Percentiles rank a stretch among this genome's conserved stretches.
These are phyloP conservation scores for Puffinus mauretanicus DNA, from an alignment of 2,113 vertebrate species.

Conservation along the genomic window DNA sequence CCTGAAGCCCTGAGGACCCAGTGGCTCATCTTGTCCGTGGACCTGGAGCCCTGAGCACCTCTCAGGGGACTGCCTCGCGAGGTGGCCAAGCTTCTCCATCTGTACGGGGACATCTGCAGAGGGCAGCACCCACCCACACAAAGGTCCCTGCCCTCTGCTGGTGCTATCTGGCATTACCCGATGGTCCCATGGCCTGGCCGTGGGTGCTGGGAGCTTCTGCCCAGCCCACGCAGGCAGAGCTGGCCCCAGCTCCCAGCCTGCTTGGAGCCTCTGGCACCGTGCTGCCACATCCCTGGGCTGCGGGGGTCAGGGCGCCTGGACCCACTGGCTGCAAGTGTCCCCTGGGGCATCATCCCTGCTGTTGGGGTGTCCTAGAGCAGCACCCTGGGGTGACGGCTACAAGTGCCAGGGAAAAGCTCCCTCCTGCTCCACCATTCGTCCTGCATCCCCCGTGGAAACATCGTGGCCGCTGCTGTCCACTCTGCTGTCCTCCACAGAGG, in stretches of 20 bases:
- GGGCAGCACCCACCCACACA: background rate
- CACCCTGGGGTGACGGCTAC: fast-evolving
- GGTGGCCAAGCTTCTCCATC: background rate
- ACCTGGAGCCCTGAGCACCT: background rate
- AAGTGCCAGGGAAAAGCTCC: background rate
- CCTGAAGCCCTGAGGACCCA: background rate
- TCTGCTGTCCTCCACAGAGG: no score
- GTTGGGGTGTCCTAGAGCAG: background rate
- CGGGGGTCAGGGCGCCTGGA: background rate
- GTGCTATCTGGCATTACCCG: fast-evolving
- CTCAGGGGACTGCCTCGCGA: fast-evolving
- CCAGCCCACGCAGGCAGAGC: background rate
- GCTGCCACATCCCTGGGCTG: fast-evolving
- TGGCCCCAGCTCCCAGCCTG: background rate
- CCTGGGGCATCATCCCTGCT: background rate
- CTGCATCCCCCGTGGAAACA: background rate
- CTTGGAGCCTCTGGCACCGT: background rate
- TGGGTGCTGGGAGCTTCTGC: background rate
- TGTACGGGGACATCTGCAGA: background rate
- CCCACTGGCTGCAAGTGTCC: background rate
- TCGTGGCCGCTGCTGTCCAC: background rate
- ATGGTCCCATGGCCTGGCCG: no score
- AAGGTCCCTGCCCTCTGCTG: background rate
- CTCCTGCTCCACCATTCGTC: background rate
- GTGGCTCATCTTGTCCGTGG: background rate